These are phyloP conservation scores for Hyppa rectilinea DNA, from an alignment of 2,888 invertebrate species.

Conservation along the genomic window DNA sequence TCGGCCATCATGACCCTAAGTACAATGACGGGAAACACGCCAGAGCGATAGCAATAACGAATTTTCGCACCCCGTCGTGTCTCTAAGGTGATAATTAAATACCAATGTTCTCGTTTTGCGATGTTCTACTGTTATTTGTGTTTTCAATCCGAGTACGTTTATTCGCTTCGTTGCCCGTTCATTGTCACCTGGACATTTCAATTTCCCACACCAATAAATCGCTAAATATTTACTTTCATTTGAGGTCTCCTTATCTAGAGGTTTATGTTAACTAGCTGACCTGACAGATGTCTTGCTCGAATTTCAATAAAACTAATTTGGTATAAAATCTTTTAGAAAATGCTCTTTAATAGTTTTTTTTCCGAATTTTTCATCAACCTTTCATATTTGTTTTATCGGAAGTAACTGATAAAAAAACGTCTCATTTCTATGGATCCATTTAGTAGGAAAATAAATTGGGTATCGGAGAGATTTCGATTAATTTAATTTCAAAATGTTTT, in stretches of 20 bases:
- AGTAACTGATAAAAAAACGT: too few relatives aligned
- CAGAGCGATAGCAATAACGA: slow-evolving; percentile 44
- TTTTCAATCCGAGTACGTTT: slow-evolving; percentile 40
- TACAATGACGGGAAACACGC: slow-evolving; percentile 40
- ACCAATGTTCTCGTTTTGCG: slow-evolving; percentile 39
- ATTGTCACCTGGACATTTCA: slow-evolving; percentile 45
- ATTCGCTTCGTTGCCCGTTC: slow-evolving; percentile 27
- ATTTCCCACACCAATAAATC: slow-evolving; percentile 43
- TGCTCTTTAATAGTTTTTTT: too few relatives aligned
- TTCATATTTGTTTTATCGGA: too few relatives aligned
- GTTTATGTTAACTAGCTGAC: too few relatives aligned
- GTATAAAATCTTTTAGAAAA: too few relatives aligned
- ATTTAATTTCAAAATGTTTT: too few relatives aligned
- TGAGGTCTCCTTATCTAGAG: neutral
- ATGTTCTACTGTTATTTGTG: slow-evolving; percentile 34
- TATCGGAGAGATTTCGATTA: too few relatives aligned
- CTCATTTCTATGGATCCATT: too few relatives aligned
- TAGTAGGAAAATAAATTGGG: too few relatives aligned
- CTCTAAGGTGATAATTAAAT: slow-evolving; percentile 52
- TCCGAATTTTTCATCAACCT: too few relatives aligned
- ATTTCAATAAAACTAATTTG: too few relatives aligned
- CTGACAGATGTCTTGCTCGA: too few relatives aligned
- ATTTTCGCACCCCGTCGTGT: slow-evolving; percentile 42
- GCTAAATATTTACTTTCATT: slow-evolving; percentile 30
- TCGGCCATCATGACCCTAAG: slow-evolving; percentile 26